Base-by-base conservation (phyloP, 2,113 vertebrate species). In the Chionis minor region DNA sequence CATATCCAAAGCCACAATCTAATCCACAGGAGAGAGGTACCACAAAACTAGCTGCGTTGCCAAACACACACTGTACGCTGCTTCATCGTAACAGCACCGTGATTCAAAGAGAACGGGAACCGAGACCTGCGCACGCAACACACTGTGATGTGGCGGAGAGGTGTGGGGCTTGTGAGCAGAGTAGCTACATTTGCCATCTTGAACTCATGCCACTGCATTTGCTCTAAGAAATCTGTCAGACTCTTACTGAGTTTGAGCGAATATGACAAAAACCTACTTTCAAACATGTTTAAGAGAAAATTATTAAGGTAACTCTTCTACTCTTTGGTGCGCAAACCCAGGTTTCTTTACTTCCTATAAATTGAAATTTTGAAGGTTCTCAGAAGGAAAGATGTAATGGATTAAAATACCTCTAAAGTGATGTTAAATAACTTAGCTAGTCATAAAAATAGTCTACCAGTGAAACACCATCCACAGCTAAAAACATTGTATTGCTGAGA, bases 51-150 rank as follows among this genome's bases (percentile, higher is more conserved):
- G 52, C 44, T 30, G 62, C 14, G 3, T 5, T 55, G 42, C 32
- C 1, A 1, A 59, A 49, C 30, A 20, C 35, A 62, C 20, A 10
- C 16, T 33, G 12, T 56, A 3, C 1, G 2, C 15, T 66, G 33
- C 12, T 8, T 19, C 13, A 52, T 51, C 24, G 28, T 38, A 47
- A 55, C 5, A 35, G 56, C 35, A 70, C 51, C 16, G 9, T 9
- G 27, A 45, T 45, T 69, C 74, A 63, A 32, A 54, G 28, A 26
- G 20, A 62, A 49, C 0, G 1, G 79, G 30, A 69, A 27, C 49
- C 22, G 18, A 59, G 75, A 71, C 42, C 49, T 30, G 32, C 12
- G 62, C 30, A 35, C 16, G 28, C 21, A 56, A 10, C 38, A 26
- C 24, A 33, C 12, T 33, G 49, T 17, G 58, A 44, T 14, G 22